Conservation (phyloP, 2,888 invertebrate species). For the Aromia moschata region DNA sequence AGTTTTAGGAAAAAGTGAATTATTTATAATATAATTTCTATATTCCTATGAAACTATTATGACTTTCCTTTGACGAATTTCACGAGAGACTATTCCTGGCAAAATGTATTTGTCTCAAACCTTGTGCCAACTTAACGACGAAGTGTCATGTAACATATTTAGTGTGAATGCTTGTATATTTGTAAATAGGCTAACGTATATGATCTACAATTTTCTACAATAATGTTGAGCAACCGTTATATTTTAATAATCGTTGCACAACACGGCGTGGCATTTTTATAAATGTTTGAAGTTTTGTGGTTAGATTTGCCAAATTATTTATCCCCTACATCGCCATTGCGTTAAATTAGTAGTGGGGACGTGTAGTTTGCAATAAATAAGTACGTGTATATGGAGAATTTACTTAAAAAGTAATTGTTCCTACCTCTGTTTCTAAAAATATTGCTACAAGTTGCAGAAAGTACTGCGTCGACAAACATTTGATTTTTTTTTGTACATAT, state of each 20-base stretch:
- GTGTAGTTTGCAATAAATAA: constrained; percentile 60
- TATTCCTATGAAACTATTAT: too few species aligned
- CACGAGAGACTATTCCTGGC: too few species aligned
- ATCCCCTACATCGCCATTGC: constrained; percentile 52
- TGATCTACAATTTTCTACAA: constrained; percentile 32
- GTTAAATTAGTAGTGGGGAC: constrained; percentile 56
- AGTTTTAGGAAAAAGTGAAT: too few species aligned
- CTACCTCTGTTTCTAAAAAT: constrained; percentile 23
- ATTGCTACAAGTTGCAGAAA: constrained; percentile 3
- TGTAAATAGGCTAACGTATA: constrained; percentile 59
- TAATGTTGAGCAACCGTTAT: constrained; percentile 34
- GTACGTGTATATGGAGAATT: constrained; percentile 36
- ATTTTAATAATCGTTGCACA: constrained; percentile 37
- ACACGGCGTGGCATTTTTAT: constrained; percentile 43
- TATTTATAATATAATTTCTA: too few species aligned
- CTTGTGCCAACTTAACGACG: constrained; percentile 58
- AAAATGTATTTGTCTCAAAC: constrained; percentile 24
- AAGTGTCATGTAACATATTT: constrained; percentile 62
- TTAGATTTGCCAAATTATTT: constrained; percentile 54
- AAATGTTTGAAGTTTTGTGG: constrained; percentile 56
- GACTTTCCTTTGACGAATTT: too few species aligned
- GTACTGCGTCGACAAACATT: too few species aligned
- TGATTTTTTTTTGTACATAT: too few species aligned
- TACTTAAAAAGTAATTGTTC: constrained; percentile 29
- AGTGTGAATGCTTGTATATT: constrained; percentile 61